Base-by-base conservation (phyloP, 2,888 invertebrate genomes). In the Andrena bicolor region DNA sequence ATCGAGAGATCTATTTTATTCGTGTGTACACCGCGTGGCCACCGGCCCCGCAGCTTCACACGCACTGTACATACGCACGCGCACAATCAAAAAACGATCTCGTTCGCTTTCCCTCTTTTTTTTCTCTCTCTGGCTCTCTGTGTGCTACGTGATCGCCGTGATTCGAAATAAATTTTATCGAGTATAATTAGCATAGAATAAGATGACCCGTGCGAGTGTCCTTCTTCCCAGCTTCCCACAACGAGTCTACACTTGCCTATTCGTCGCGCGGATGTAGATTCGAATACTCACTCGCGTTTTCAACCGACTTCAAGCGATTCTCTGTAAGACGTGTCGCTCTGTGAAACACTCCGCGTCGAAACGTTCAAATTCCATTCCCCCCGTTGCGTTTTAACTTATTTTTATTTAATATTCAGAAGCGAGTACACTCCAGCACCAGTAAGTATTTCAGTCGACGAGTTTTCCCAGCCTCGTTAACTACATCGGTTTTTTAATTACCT, bases 21-120 rank as follows among this genome's bases (percentile, higher is more conserved):
- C 13, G 32, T 10, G 32, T 8, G 35, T 20, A n/a, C 41, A 26
- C 2, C 13, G 8, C 5, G 41, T 13, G 53, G 49, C 30, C 53
- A 49, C 53, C 60, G 49, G 70, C 41, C 5, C 26, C 10, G 64
- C 28, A 35, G 48, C n/a, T 48, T 51, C n/a, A 35, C 41, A 80
- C 32, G 58, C 56, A 56, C 30, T 83, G 70, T 73, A 78, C 58
- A 77, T 70, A 56, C 53, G 75, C 82, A 82, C 70, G 76, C 82
- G 82, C 64, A 75, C 80, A 86, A 82, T 86, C 77, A 82, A 70
- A 82, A 70, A 68, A 80, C 73, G 71, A 58, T 51, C n/a, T 84
- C 68, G n/a, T 49, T 74, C 61, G 75, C 56, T 73, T 61, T 72
- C 61, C 16, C 56, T 64, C 41, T 7, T n/a, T n/a, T 32, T 79